Conservation (phyloP, 2,888 invertebrate genomes). For the Psylliodes chrysocephalus region DNA sequence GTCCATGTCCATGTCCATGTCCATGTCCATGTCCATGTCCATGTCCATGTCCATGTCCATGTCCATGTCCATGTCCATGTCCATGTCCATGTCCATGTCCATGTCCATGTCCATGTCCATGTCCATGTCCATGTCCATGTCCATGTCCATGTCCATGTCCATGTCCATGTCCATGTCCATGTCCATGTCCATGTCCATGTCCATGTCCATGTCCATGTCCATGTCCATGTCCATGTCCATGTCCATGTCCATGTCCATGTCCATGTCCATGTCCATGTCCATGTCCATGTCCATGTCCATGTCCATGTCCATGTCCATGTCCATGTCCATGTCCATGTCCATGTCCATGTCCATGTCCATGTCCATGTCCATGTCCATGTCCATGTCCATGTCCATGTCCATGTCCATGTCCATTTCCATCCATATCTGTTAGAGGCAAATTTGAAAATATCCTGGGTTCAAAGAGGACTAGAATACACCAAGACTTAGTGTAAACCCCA, state of each 20-base stretch:
- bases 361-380: background rate
- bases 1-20: background rate
- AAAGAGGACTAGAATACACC: too few relatives aligned
- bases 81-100: background rate
- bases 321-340: background rate
- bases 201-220: background rate
- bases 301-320: background rate
- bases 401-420: too few relatives aligned
- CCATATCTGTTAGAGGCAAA: too few relatives aligned
- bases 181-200: background rate
- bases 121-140: background rate
- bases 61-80: background rate
- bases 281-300: background rate
- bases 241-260: background rate
- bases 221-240: background rate
- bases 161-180: background rate
- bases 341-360: background rate
- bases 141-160: background rate
- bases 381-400: background rate
- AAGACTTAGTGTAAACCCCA: too few relatives aligned
- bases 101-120: background rate
- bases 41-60: constrained; percentile 3
- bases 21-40: background rate
- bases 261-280: background rate
- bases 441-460: too few relatives aligned